Evolutionary conservation across 2,888 invertebrate species (phyloP), one percentile per base, ranked within the genome.

Genomic region (Lymantria dispar): DNA sequence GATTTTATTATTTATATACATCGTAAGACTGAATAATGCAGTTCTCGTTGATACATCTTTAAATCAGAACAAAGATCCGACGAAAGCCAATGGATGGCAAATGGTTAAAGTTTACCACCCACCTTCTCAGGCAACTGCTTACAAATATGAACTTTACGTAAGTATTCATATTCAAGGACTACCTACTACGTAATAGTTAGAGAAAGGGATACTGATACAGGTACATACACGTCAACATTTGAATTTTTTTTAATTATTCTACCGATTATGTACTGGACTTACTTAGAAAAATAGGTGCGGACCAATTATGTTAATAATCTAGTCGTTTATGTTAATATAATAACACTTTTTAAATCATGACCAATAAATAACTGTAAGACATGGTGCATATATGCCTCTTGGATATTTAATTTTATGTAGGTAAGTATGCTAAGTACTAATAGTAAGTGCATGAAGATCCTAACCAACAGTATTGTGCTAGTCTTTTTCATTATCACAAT

Each of bases 71-170:
- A 64, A 65, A 41, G 58, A 65, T 40, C 37, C 55, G 3, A 37
- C 43, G 0, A 54, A 52, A 29, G 60, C 69, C 11, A 75, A 75
- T 3, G 72, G 72, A 11, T 90, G 89, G 86, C 85, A 86, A 54
- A 64, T 76, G 52, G 69, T 84, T 0, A 85, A 83, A 62, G 62
- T 78, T 8, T 85, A 81, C 52, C 83, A 89, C 60, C 81, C 85
- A 7, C 73, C 81, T 11, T 60, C 78, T n/a, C 76, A 72, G 43
- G 55, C 62, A 29, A 65, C 65, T 37, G 70, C 67, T 50, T 75
- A 81, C 53, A 79, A 82, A 66, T 75, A 80, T 49, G 80, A 85
- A 31, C 68, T 77, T 51, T 80, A 79, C 66, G 88, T 87, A 72
- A 86, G 87, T 86, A 62, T 43, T 22, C 30, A 33, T 36, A 49